These are phyloP conservation scores for Amblyopsis rosae DNA, from an alignment of 2,113 vertebrate species.

Conservation along the genomic window DNA sequence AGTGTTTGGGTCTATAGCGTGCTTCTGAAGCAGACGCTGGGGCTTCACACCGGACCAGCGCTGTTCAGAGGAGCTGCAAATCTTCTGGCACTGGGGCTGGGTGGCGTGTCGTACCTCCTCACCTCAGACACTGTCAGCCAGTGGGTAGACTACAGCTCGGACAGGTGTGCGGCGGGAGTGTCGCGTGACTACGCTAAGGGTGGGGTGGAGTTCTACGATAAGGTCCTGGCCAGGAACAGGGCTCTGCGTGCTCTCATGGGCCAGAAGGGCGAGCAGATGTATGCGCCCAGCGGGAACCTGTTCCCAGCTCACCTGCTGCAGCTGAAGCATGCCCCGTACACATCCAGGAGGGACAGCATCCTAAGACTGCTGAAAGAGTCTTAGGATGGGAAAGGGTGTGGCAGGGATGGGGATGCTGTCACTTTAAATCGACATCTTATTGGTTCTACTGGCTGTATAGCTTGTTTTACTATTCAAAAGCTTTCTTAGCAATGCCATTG, in stretches of 20 bases:
- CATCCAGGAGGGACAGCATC: conserved; percentile 82
- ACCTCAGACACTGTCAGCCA: conserved; percentile 77
- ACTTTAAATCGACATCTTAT: neutral
- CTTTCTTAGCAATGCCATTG: no score
- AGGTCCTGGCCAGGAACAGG: conserved; percentile 84
- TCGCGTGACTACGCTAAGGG: conserved; percentile 83
- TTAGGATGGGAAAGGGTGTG: conserved; percentile 47
- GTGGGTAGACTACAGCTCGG: conserved; percentile 82
- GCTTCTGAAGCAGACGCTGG: conserved; percentile 81
- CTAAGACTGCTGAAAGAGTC: conserved; percentile 76
- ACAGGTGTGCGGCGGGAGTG: conserved; percentile 78
- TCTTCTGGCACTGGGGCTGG: conserved; percentile 64
- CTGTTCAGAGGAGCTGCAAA: conserved; percentile 78
- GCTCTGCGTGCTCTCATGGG: conserved; percentile 85
- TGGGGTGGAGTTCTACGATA: conserved; percentile 92
- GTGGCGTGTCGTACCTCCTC: conserved; percentile 79
- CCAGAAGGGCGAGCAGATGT: conserved; percentile 79
- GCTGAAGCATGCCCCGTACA: conserved; percentile 86
- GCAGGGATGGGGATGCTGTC: neutral
- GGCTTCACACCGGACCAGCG: conserved; percentile 72
- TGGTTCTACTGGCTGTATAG: no score
- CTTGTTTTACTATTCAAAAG: no score
- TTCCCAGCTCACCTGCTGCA: conserved; percentile 82
- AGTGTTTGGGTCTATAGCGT: conserved; percentile 80
- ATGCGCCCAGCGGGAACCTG: conserved; percentile 86